Conservation (phyloP, 1,140 invertebrate genomes). For the Portunus trituberculatus region DNA sequence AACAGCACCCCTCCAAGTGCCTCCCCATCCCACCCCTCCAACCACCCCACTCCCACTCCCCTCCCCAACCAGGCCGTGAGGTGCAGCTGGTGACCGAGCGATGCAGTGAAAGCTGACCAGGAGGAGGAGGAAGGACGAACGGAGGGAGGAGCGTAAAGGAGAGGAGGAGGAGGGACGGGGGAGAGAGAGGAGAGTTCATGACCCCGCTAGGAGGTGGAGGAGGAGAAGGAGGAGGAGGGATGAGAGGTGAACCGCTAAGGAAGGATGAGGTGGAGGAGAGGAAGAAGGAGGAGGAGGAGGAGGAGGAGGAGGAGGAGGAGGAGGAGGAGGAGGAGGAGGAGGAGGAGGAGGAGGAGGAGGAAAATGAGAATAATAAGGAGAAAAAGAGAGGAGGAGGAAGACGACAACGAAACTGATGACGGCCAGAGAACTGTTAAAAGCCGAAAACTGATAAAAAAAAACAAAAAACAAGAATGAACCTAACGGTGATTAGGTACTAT, state of each 20-base stretch:
- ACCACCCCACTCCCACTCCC: not conserved
- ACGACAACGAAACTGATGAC: not conserved
- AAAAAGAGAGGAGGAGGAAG: not conserved
- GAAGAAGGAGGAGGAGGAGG: not conserved
- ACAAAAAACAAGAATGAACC: not conserved
- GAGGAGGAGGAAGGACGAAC: not conserved
- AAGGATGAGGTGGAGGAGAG: no score
- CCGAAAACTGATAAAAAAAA: not conserved
- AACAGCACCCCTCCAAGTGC: slow-evolving; percentile 18
- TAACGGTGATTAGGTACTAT: not conserved
- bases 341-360: not conserved
- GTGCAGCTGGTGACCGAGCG: slow-evolving; percentile 15
- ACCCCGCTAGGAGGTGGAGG: not conserved
- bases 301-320: not conserved
- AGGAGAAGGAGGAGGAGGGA: not conserved
- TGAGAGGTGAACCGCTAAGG: not conserved
- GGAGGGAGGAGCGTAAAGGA: not conserved
- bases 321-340: slow-evolving; percentile 10
- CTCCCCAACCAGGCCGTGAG: not conserved
- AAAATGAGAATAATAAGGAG: not conserved
- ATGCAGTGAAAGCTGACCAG: slow-evolving; percentile 9
- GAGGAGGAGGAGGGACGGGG: not conserved
- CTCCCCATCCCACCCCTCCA: not conserved
- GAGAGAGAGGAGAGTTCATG: not conserved
- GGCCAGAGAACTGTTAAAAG: not conserved